Base-by-base conservation (phyloP, 1,140 invertebrate genomes). In the Holcopasites calliopsidis region DNA sequence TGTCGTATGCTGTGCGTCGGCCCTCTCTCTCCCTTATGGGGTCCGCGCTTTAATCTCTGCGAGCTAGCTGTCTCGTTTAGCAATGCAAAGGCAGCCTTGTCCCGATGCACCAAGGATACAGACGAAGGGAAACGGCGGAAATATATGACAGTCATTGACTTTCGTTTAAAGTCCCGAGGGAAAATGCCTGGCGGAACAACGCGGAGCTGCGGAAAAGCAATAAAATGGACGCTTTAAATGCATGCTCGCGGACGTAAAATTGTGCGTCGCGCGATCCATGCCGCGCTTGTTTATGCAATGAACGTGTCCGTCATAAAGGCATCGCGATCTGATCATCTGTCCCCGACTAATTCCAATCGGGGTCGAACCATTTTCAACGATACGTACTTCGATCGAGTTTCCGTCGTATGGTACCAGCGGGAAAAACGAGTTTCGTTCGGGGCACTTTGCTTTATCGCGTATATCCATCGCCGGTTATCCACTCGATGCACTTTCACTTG, bases 401-500 rank as follows among this genome's bases (percentile, higher is more conserved):
- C 18, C n/a, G 3, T 4, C 2, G 21, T 44, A 57, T 57, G n/a
- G n/a, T n/a, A n/a, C n/a, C n/a, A n/a, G n/a, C n/a, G n/a, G 26
- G 50, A 76, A 61, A 76, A 76, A 79, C 80, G 72, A 73, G 76
- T 83, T 77, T 76, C 28, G 58, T 76, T 28, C 8, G 61, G 40
- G 64, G 55, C 47, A 61, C 76, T 79, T 61, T 10, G 80, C 42
- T 72, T 83, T 83, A 83, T 83, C 66, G 79, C 76, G 71, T n/a
- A n/a, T 82, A 75, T 79, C 60, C 70, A 65, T 75, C 71, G 54
- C 26, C 40, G 73, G 57, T 54, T 80, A 78, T 80, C 68, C 65
- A 65, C 78, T 55, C 78, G 23, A 26, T 38, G 21, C 65, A 88
- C 87, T 89, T 88, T 89, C 87, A 89, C 87, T 87, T 38, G 74